A percentile compares a stretch with the other conserved stretches of the same genome.
phyloP scores from a whole-genome alignment of 2,888 invertebrate species.

The Allolobophora icterica region DNA sequence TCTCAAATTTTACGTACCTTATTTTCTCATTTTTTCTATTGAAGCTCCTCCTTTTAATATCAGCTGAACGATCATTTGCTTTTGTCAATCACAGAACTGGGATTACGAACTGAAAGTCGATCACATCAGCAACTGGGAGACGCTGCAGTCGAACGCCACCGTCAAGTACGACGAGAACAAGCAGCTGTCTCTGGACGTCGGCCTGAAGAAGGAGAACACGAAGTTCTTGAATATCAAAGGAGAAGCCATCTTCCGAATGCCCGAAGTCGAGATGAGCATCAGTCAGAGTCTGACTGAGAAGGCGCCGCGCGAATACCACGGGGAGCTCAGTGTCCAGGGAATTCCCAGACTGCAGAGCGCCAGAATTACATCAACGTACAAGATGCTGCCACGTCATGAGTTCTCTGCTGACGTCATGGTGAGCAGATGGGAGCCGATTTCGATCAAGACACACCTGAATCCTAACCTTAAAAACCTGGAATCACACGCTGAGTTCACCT shows the following conservation, averaged over 20 bases:
- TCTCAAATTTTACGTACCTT: too few species aligned
- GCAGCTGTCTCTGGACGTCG: slow-evolving; percentile 38
- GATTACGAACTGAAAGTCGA: slow-evolving; percentile 38
- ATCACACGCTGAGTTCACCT: slow-evolving; percentile 37
- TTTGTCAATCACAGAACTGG: slow-evolving; percentile 34
- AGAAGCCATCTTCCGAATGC: slow-evolving; percentile 40
- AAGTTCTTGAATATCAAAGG: slow-evolving; percentile 41
- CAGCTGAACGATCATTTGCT: not conserved
- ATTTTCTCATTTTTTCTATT: not conserved
- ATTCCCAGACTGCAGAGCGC: slow-evolving; percentile 38
- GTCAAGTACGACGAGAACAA: slow-evolving; percentile 29
- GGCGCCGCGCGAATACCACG: slow-evolving; percentile 37
- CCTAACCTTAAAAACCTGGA: slow-evolving; percentile 45
- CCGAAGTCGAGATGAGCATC: slow-evolving; percentile 44
- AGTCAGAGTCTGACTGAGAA: slow-evolving; percentile 38
- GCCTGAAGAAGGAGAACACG: slow-evolving; percentile 39
- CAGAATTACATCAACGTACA: slow-evolving; percentile 40
- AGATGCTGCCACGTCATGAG: slow-evolving; percentile 45
- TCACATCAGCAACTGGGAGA: slow-evolving; percentile 39
- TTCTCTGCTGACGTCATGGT: slow-evolving; percentile 43
- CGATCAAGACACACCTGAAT: slow-evolving; percentile 45
- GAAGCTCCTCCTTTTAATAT: not conserved
- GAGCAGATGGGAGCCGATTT: slow-evolving; percentile 41
- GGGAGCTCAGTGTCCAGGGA: slow-evolving; percentile 38
- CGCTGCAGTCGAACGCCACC: slow-evolving; percentile 37